These are phyloP conservation scores for Brachynemurus nebulosus DNA, from an alignment of 2,888 invertebrate genomes.

Conservation along the genomic window DNA sequence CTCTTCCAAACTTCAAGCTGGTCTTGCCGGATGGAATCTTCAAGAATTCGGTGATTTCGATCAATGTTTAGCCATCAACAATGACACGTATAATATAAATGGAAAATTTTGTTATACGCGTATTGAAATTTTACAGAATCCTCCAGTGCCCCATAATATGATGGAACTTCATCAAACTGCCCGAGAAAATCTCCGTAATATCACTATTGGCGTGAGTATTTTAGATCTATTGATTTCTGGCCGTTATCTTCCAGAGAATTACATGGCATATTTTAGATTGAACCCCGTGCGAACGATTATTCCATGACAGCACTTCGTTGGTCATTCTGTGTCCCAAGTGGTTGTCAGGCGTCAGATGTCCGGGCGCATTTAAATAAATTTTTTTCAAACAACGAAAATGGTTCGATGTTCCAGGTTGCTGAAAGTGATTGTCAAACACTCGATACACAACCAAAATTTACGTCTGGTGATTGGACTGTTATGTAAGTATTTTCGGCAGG, in stretches of 20 bases:
- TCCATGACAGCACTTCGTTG: no score
- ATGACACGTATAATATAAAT: neutral
- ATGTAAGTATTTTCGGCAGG: conserved; percentile 4
- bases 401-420: neutral
- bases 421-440: conserved; percentile 1
- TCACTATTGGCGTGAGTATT: no score
- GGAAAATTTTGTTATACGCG: neutral
- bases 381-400: neutral
- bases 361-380: neutral
- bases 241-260: no score
- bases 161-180: no score
- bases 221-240: no score
- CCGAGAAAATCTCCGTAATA: no score
- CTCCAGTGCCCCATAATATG: no score
- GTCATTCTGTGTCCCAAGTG: conserved; percentile 3
- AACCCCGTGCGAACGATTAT: no score
- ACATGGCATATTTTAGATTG: no score
- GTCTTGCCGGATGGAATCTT: conserved; percentile 30
- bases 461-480: neutral
- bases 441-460: neutral
- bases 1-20: conserved; percentile 32
- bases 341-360: neutral
- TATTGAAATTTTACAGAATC: no score
- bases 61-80: conserved; percentile 28
- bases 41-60: conserved; percentile 33